These are phyloP conservation scores for Rousettus madagascariensis DNA, from an alignment of 2,797 vertebrate genomes.

Conservation along the genomic window DNA sequence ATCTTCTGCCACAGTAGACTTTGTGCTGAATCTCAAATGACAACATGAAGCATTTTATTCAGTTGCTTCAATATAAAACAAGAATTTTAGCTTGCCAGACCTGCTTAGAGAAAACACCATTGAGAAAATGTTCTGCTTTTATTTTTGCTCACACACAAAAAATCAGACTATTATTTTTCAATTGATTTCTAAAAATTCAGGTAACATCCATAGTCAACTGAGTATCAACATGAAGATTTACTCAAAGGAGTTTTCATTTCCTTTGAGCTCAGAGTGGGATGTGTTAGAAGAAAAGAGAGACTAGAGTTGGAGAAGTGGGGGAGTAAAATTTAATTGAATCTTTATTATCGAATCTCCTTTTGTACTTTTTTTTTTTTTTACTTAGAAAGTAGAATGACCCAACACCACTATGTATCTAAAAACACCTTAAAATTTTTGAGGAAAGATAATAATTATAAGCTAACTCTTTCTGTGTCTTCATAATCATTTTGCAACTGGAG, in stretches of 20 bases:
- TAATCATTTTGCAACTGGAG: background rate
- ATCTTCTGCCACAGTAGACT: background rate
- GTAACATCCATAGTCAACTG: background rate
- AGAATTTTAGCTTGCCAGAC: background rate
- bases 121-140: background rate
- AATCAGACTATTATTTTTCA: background rate
- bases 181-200: background rate
- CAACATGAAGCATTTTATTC: background rate
- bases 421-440: background rate
- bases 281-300: background rate
- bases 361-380: background rate
- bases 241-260: background rate
- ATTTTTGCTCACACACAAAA: background rate
- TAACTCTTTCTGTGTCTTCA: background rate
- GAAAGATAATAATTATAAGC: background rate
- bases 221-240: background rate
- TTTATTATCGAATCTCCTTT: background rate
- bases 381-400: background rate
- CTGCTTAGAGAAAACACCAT: background rate
- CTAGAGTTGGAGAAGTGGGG: background rate
- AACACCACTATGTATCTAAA: background rate
- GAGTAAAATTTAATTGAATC: background rate
- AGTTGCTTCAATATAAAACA: background rate
- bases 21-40: constrained; percentile 2
- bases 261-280: background rate